A percentile compares a stretch with the other conserved stretches of the same genome.
These are phyloP conservation scores for Acropternis orthonyx DNA, from an alignment of 2,797 vertebrate species.

Conservation along the genomic window DNA sequence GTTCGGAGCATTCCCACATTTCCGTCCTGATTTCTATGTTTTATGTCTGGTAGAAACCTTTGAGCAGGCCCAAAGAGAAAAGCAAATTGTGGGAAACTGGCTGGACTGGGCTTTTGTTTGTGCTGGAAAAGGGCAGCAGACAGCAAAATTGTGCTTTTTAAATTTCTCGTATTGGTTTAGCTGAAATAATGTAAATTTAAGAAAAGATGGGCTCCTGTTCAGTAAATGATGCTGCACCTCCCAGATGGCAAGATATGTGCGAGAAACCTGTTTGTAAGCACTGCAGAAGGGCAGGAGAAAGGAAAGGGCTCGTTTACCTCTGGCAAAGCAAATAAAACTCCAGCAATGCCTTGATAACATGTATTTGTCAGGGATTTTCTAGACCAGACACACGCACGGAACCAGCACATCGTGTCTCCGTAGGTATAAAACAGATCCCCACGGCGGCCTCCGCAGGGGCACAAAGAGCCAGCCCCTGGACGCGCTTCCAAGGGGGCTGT, in stretches of 20 bases:
- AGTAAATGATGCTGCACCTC: neutral
- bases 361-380: neutral
- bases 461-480: neutral
- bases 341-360: neutral
- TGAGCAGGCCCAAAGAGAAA: constrained; percentile 15
- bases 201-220: neutral
- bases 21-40: neutral
- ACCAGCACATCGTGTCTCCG: neutral
- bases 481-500: constrained; percentile 29
- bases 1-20: neutral
- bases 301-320: neutral
- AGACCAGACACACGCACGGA: neutral
- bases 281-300: neutral
- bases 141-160: neutral
- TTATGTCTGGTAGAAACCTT: neutral
- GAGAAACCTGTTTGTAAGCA: neutral
- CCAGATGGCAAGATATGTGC: neutral
- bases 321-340: constrained; percentile 2
- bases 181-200: constrained; percentile 28
- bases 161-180: neutral
- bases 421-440: neutral
- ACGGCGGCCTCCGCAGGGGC: neutral
- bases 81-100: neutral
- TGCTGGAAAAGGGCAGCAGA: constrained; percentile 13
- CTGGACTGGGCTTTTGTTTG: neutral